Conservation (phyloP, 2,888 invertebrate genomes). For the Leucophenga maculata region DNA sequence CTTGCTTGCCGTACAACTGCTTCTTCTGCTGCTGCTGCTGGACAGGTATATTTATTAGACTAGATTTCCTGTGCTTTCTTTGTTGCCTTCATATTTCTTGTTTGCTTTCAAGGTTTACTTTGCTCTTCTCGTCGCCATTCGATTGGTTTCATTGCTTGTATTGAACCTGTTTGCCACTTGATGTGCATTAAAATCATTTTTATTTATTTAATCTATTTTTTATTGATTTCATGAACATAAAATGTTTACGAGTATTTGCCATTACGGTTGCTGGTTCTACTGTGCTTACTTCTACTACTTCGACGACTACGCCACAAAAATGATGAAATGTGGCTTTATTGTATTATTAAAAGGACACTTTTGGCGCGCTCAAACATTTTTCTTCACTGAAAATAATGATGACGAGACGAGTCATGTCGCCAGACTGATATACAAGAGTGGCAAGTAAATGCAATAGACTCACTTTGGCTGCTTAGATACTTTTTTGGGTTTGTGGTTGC, state of each 20-base stretch:
- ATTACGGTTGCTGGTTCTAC: not conserved
- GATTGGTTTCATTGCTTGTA: no score
- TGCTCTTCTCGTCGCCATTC: no score
- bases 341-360: slow-evolving; percentile 9
- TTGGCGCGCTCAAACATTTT: not conserved
- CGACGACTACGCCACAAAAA: not conserved
- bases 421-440: no score
- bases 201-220: slow-evolving; percentile 18
- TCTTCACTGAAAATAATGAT: no score
- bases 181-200: slow-evolving; percentile 22
- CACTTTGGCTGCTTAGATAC: no score
- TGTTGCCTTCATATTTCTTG: no score
- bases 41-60: slow-evolving; percentile 14
- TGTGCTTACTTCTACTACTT: not conserved
- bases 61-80: not conserved
- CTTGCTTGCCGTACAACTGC: no score
- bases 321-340: not conserved
- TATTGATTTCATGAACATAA: slow-evolving; percentile 22
- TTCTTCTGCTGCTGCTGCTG: not conserved
- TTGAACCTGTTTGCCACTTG: not conserved
- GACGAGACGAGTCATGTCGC: no score
- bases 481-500: no score
- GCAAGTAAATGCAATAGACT: no score
- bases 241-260: slow-evolving; percentile 19
- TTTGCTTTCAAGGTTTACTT: no score